Base-by-base conservation (phyloP, 2,888 invertebrate species). In the Drosophila merina region DNA sequence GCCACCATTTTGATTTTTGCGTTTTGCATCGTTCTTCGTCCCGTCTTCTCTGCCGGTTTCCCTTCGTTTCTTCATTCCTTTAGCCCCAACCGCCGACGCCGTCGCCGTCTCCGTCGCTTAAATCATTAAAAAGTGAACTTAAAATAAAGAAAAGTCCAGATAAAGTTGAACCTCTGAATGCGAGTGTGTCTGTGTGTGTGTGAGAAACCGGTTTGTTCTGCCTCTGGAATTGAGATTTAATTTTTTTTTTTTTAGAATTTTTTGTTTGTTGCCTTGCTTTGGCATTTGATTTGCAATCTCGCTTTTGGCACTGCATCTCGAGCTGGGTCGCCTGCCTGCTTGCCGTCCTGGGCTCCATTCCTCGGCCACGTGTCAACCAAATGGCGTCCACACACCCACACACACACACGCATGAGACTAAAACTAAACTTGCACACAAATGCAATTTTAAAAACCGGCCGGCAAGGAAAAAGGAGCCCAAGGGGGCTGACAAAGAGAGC, bases 1-100 rank as follows among this genome's bases (percentile, higher is more conserved):
- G 77, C 89, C 89, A 89, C 89, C 89, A 89, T 89, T 89, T 89
- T 89, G 89, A 88, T 89, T 89, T 86, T 89, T 77, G 74, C 71
- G 62, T 75, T 79, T 79, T 79, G 79, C 76, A 62, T 38, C 55
- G 45, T 50, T 40, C 31, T 40, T 25, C 48, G 31, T 57, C 47
- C 45, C 59, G 31, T 48, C 48, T 48, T 58, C 30, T 52, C 28
- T 7, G 5, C 42, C 57, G 28, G 40, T 38, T 28, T 45, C 45
- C 31, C 31, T 14, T 50, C 31, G 47, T 26, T n/a, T 52, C 31
- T 25, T 58, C 10, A 38, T 36, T 44, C 14, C 31, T 50, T 67
- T 28, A 14, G 54, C 71, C 54, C 60, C 70, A 57, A 59, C 67
- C 64, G 54, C 44, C 62, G 44, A 20, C 62, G 74, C 64, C 20